These are phyloP conservation scores for Oreortyx pictus DNA, from an alignment of 2,797 vertebrate genomes.

Conservation along the genomic window DNA sequence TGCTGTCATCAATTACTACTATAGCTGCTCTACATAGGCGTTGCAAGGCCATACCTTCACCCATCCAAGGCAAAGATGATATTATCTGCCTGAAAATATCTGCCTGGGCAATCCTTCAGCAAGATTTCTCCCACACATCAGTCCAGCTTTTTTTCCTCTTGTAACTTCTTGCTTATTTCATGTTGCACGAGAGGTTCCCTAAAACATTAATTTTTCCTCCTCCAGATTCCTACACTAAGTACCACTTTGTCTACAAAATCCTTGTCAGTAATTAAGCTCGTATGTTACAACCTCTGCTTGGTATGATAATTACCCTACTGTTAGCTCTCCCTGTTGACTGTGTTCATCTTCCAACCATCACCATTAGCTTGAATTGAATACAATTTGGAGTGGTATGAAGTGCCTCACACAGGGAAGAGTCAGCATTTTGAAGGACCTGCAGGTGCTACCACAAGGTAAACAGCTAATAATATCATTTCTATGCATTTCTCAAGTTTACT, in stretches of 20 bases:
- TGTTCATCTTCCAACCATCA: not conserved
- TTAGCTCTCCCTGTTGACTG: not conserved
- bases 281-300: not conserved
- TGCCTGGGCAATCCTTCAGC: not conserved
- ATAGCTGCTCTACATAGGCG: not conserved
- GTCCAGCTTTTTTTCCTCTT: not conserved
- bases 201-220: not conserved
- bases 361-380: not conserved
- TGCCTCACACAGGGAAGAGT: not conserved
- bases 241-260: not conserved
- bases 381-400: constrained; percentile 42
- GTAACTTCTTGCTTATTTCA: not conserved
- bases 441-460: constrained; percentile 30
- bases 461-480: not conserved
- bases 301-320: constrained; percentile 26
- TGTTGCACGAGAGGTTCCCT: not conserved
- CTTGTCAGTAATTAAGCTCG: constrained; percentile 21
- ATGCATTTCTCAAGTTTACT: not conserved
- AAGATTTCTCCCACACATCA: not conserved
- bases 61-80: not conserved
- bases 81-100: not conserved
- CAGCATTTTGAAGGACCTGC: constrained; percentile 35
- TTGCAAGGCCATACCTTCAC: not conserved
- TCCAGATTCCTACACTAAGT: not conserved
- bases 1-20: not conserved